Conservation (phyloP, 35 echinoderm and acorn worm species). For the Eucidaris tribuloides region DNA sequence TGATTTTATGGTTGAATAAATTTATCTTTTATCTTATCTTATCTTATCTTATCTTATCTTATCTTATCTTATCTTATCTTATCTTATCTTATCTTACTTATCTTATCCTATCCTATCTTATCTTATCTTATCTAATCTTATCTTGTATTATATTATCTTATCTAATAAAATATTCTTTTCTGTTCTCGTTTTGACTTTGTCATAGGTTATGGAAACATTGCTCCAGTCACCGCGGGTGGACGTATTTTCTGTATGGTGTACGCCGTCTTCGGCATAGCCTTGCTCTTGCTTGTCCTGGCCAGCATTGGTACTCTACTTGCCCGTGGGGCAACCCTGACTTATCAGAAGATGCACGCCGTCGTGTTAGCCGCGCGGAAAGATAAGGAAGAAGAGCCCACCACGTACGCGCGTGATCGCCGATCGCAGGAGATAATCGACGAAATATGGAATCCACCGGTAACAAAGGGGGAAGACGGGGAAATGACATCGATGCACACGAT, state of each 20-base stretch:
- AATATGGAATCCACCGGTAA: background rate
- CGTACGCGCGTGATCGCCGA: background rate
- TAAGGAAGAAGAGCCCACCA: conserved; percentile 20
- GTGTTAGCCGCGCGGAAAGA: conserved; percentile 10
- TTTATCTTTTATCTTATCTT: too few relatives aligned
- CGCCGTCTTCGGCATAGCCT: conserved; percentile 68
- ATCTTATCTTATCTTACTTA: too few relatives aligned
- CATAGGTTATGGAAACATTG: conserved; percentile 71
- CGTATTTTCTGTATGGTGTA: conserved; percentile 70
- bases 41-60: too few relatives aligned
- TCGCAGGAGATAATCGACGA: background rate
- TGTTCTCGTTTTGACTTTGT: background rate
- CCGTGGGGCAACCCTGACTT: conserved; percentile 57
- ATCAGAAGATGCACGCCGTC: conserved; percentile 30
- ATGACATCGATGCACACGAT: background rate
- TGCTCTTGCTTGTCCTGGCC: conserved; percentile 60
- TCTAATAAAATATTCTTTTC: too few relatives aligned
- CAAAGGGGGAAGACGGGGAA: background rate
- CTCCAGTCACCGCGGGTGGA: conserved; percentile 47
- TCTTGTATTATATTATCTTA: too few relatives aligned
- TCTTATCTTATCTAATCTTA: too few relatives aligned
- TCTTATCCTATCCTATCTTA: too few relatives aligned
- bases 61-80: too few relatives aligned
- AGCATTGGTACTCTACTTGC: conserved; percentile 69
- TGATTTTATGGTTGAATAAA: too few relatives aligned